Evolutionary conservation across 1,140 invertebrate species (phyloP).

Genomic region (Musca vetustissima): DNA sequence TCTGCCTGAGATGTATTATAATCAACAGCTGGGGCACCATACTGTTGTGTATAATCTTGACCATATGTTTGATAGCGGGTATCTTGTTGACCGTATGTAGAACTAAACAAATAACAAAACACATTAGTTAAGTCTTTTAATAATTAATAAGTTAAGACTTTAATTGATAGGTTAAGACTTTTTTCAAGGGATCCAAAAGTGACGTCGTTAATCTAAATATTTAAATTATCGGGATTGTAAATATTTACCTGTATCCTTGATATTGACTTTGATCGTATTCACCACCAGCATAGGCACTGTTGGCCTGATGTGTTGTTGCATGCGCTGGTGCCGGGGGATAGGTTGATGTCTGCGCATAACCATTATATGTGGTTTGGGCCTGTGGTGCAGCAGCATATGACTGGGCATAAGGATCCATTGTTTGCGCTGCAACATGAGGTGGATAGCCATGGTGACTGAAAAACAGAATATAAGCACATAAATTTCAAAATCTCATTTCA

Average conservation of each 20-base stretch:
- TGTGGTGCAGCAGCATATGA: conserved; percentile 43
- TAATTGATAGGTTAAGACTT: not conserved
- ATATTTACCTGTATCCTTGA: conserved; percentile 47
- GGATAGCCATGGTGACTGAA: conserved; percentile 49
- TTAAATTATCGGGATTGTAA: too few species aligned
- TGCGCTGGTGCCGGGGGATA: conserved; percentile 40
- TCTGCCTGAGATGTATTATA: conserved; percentile 50
- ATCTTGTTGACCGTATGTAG: conserved; percentile 48
- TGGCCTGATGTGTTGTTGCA: conserved; percentile 38
- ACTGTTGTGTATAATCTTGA: conserved; percentile 53
- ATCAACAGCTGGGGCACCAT: conserved; percentile 50
- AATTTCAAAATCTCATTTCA: not conserved
- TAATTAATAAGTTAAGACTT: too few species aligned
- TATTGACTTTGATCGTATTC: conserved; percentile 55
- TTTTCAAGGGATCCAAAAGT: too few species aligned
- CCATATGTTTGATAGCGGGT: conserved; percentile 50
- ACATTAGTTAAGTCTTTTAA: conserved; percentile 4
- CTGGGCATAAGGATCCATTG: conserved; percentile 51
- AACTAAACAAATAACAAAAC: conserved; percentile 31
- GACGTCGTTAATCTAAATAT: too few species aligned
- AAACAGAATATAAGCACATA: not conserved
- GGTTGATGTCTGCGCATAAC: conserved; percentile 46
- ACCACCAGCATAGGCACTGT: conserved; percentile 40
- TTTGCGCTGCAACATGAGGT: conserved; percentile 48
- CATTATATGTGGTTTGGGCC: conserved; percentile 48